phyloP scores from a whole-genome alignment of 2,113 vertebrate genomes.

The Xyliphius kryptos region DNA sequence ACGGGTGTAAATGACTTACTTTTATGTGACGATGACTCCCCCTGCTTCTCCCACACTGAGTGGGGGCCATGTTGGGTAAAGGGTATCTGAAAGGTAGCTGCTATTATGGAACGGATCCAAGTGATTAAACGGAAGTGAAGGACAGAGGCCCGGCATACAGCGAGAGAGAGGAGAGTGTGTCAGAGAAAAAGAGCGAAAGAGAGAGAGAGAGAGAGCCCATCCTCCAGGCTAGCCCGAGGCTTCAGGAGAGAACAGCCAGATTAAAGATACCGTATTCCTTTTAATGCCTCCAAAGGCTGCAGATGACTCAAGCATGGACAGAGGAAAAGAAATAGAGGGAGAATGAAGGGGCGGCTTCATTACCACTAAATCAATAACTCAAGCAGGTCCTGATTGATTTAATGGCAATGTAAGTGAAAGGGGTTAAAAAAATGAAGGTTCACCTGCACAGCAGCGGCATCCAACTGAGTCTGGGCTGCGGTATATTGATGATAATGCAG shows the following conservation, averaged over 20 bases:
- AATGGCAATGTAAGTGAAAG: conserved; percentile 55
- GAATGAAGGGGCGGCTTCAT: conserved; percentile 45
- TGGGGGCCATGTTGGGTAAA: conserved; percentile 50
- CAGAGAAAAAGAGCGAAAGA: conserved; percentile 56
- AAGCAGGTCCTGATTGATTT: conserved; percentile 53
- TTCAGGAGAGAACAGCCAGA: conserved; percentile 77
- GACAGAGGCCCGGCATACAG: conserved; percentile 60
- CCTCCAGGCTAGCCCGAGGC: conserved; percentile 84
- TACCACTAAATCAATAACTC: conserved; percentile 52
- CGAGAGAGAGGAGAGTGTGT: conserved; percentile 57
- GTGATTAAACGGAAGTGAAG: conserved; percentile 60
- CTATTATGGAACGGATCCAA: conserved; percentile 58
- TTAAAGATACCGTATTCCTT: conserved; percentile 90
- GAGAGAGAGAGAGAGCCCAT: conserved; percentile 60
- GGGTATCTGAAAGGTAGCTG: conserved; percentile 58
- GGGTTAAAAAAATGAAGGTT: conserved; percentile 52
- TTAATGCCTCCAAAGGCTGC: conserved; percentile 72
- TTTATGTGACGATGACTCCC: conserved; percentile 52
- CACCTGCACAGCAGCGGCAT: conserved; percentile 39
- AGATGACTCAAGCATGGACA: conserved; percentile 31
- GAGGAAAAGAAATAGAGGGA: conserved; percentile 11
- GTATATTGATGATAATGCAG: conserved; percentile 43
- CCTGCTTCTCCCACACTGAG: conserved; percentile 35
- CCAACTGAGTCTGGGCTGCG: conserved; percentile 12
- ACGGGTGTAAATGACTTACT: conserved; percentile 54